Conservation (phyloP, 2,888 invertebrate genomes). For the Brenthis hecate region DNA sequence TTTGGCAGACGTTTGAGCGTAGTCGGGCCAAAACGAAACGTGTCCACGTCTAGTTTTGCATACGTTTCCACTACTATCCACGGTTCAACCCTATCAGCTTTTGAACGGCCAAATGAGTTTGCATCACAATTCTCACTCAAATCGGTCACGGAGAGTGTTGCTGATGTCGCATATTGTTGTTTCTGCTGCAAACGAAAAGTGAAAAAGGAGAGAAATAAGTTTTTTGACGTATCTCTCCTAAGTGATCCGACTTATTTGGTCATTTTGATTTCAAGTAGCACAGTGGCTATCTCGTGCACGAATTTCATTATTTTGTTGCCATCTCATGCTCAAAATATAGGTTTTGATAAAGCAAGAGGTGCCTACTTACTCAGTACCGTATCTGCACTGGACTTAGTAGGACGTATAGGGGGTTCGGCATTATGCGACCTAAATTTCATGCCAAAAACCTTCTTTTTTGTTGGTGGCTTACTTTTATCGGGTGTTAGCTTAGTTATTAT, state of each 20-base stretch:
- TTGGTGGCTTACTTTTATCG: slow-evolving; percentile 89
- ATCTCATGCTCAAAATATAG: slow-evolving; percentile 87
- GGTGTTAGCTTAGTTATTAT: slow-evolving; percentile 88
- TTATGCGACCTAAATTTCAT: slow-evolving; percentile 89
- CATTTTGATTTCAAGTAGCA: slow-evolving; percentile 91
- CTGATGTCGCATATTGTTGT: slow-evolving; percentile 72
- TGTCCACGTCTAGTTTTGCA: slow-evolving; percentile 91
- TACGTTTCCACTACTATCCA: slow-evolving; percentile 93
- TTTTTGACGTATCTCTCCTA: slow-evolving; percentile 88
- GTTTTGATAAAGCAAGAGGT: slow-evolving; percentile 87
- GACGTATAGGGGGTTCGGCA: slow-evolving; percentile 92
- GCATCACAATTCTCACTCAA: slow-evolving; percentile 90
- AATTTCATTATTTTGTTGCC: slow-evolving; percentile 93
- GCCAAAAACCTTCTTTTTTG: slow-evolving; percentile 91
- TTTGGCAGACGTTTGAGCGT: slow-evolving; percentile 63
- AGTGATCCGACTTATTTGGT: slow-evolving; percentile 90
- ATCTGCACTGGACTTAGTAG: slow-evolving; percentile 90
- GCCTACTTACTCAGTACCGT: slow-evolving; percentile 90
- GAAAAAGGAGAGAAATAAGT: slow-evolving; percentile 78
- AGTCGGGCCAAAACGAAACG: slow-evolving; percentile 82
- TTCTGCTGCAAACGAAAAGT: slow-evolving; percentile 68
- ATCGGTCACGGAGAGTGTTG: slow-evolving; percentile 84
- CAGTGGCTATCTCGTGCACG: slow-evolving; percentile 93
- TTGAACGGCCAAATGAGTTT: slow-evolving; percentile 89
- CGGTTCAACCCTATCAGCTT: slow-evolving; percentile 89